Base-by-base conservation (phyloP, 1,140 invertebrate species). In the Bilobella aurantiaca region DNA sequence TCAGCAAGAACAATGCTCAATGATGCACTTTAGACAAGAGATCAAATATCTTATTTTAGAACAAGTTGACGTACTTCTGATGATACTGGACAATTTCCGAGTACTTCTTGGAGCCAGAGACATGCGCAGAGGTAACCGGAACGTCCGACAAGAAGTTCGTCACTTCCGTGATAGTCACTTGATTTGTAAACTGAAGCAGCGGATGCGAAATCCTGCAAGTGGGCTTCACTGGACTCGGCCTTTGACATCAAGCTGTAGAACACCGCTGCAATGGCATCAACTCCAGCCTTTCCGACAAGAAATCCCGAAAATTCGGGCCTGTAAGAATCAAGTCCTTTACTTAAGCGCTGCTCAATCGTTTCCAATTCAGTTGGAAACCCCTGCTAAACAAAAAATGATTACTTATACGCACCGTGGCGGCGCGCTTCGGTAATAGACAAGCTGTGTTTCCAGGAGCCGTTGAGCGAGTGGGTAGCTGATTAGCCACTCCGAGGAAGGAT, bases 141-240 rank as follows among this genome's bases (percentile, higher is more conserved):
- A 66, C 90, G 80, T 0, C 90, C 90, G 3, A 91, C 88, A 72
- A 92, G 85, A 23, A 92, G 79, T 75, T 93, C 90, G 78, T 93
- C 89, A 30, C 86, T 86, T 28, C 89, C 90, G 27, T 58, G 46
- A 74, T 86, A 88, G 62, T 84, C 81, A 0, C 81, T 76, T 64
- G 84, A 82, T 66, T 74, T 74, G 67, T 77, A 76, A 42, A 73
- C 59, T n/a, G 74, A 67, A 5, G 75, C 75, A 18, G 76, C 64
- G 2, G 64, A 34, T 21, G 72, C 67, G 73, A 76, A 81, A 23
- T 56, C 37, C 14, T 67, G 46, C 59, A 67, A 21, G 57, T 56
- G 62, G 62, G 65, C 31, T 1, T 64, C 21, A 16, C 28, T 25
- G 1, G 65, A 23, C n/a, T 65, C 31, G 28, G 37, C 3, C 46